Percentiles rank a stretch among this genome's conserved stretches.
Conservation (phyloP, 35 echinoderm and acorn worm species). For the Holothuria glaberrima region DNA sequence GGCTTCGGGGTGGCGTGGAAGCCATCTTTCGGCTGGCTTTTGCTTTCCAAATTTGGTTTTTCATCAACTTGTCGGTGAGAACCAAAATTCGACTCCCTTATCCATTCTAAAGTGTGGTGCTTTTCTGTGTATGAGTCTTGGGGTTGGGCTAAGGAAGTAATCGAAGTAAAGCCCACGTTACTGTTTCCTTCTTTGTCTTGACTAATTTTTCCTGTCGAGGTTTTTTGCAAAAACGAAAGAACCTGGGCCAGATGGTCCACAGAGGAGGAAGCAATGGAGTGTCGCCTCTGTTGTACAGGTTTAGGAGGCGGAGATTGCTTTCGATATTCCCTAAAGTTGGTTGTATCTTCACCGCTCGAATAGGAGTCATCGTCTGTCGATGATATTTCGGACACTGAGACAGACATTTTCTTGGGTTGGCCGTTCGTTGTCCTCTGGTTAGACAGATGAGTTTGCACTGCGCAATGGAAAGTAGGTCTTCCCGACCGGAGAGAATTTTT, state of each 20-base stretch:
- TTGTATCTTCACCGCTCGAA: slow-evolving; percentile 13
- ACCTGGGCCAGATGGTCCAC: slow-evolving; percentile 38
- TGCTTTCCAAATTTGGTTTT: background rate
- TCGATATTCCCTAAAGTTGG: background rate
- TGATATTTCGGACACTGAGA: slow-evolving; percentile 8
- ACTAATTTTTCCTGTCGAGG: no score
- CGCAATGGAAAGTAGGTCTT: background rate
- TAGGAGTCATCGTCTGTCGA: slow-evolving; percentile 9
- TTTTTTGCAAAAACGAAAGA: background rate
- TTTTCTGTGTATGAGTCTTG: no score
- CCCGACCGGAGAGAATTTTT: background rate
- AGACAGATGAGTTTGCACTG: no score
- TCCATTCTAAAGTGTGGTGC: background rate
- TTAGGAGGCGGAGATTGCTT: background rate
- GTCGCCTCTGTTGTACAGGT: background rate
- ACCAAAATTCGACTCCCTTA: background rate
- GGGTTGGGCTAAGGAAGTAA: no score
- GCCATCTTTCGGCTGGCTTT: background rate
- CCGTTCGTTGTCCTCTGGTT: background rate
- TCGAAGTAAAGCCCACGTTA: no score
- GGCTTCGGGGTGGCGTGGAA: background rate
- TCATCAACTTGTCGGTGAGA: background rate
- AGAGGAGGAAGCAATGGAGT: slow-evolving; percentile 22
- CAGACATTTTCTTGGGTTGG: background rate
- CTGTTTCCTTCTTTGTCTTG: no score